A percentile compares a stretch with the other conserved stretches of the same genome.
phyloP scores from a whole-genome alignment of 2,113 vertebrate genomes.

The Nyctibius bracteatus region DNA sequence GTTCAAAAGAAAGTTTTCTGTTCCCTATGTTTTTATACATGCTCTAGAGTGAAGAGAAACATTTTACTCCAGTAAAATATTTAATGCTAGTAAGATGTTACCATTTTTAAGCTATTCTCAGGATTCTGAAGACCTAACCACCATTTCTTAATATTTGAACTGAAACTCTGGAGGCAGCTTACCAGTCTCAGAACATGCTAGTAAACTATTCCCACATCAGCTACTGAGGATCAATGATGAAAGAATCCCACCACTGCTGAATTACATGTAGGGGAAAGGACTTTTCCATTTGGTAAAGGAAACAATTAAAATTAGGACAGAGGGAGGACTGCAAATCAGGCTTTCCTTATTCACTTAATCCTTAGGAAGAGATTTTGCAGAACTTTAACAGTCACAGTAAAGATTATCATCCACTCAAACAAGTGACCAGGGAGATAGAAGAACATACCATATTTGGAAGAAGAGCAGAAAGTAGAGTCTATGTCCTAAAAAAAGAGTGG shows the following conservation, averaged over 20 bases:
- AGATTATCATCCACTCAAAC: neutral
- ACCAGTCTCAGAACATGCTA: neutral
- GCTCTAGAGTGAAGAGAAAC: neutral
- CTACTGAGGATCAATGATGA: neutral
- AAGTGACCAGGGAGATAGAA: neutral
- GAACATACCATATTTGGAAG: neutral
- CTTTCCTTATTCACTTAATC: neutral
- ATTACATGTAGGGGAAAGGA: neutral
- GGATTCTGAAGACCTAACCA: neutral
- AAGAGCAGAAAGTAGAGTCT: neutral
- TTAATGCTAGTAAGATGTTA: neutral
- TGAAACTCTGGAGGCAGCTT: neutral
- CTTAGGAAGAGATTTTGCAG: neutral
- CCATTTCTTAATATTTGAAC: neutral
- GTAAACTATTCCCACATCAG: neutral
- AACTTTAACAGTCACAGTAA: neutral
- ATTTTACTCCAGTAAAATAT: neutral
- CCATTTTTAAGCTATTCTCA: neutral
- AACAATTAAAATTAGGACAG: neutral
- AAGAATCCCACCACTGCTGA: neutral
- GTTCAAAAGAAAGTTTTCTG: neutral
- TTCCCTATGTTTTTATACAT: neutral
- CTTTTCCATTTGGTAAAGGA: neutral
- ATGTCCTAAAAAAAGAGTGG: neutral
- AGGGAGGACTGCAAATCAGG: neutral